phyloP scores from a whole-genome alignment of 2,113 vertebrate genomes.

The Ammodramus savannarum region DNA sequence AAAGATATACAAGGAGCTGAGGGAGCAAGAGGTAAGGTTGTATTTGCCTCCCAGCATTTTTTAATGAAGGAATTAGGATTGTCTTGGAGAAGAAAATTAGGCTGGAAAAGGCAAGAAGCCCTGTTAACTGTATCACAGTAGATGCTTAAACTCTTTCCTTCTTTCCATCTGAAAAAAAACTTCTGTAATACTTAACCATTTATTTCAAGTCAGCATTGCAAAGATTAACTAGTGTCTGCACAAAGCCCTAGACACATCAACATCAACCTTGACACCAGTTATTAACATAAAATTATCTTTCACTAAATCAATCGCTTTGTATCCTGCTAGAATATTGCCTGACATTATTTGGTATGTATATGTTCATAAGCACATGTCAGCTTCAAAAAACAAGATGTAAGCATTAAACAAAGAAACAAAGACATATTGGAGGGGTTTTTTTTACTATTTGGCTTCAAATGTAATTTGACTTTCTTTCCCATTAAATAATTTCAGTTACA shows the following conservation, averaged over 20 bases:
- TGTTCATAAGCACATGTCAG: not conserved
- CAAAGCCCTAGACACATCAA: not conserved
- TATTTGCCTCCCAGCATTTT: not conserved
- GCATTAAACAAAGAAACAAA: not conserved
- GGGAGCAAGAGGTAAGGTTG: not conserved
- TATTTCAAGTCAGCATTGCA: not conserved
- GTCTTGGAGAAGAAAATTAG: not conserved
- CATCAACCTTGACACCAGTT: not conserved
- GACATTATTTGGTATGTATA: not conserved
- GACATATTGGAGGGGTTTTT: not conserved
- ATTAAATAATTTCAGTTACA: constrained; percentile 81
- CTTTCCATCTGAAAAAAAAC: not conserved
- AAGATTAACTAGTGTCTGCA: not conserved
- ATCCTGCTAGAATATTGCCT: not conserved
- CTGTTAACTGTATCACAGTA: not conserved
- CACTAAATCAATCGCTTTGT: not conserved
- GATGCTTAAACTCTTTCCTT: not conserved
- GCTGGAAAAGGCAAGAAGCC: not conserved
- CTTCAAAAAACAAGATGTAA: not conserved
- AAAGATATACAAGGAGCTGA: not conserved
- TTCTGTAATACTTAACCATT: not conserved
- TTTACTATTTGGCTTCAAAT: not conserved
- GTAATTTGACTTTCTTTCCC: constrained; percentile 2
- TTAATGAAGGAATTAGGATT: not conserved
- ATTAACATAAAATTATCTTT: not conserved